Percentiles rank a stretch among this genome's conserved stretches.
These are phyloP conservation scores for Bibio marci DNA, from an alignment of 2,888 invertebrate species.

Conservation along the genomic window DNA sequence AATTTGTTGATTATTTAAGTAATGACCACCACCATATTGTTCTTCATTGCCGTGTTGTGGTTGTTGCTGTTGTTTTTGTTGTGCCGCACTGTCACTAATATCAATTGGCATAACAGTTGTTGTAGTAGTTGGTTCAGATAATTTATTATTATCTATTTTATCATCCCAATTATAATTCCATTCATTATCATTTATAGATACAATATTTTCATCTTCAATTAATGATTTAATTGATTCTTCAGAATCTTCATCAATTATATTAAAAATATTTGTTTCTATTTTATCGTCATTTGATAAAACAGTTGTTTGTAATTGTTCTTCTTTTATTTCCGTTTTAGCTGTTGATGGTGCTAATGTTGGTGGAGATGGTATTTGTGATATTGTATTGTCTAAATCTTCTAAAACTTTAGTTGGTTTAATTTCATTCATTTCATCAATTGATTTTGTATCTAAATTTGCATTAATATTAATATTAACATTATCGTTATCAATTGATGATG, in stretches of 20 bases:
- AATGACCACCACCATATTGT: neutral
- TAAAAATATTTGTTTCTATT: conserved; percentile 16
- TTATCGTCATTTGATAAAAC: conserved; percentile 10
- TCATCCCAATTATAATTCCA: too few species aligned
- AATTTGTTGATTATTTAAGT: conserved; percentile 4
- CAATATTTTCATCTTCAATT: too few species aligned
- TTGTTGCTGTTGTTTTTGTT: neutral
- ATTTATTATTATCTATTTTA: neutral
- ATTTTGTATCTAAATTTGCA: too few species aligned
- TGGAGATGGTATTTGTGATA: too few species aligned
- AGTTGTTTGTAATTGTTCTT: conserved; percentile 1
- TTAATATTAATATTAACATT: too few species aligned
- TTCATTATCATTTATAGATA: too few species aligned
- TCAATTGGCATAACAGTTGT: neutral
- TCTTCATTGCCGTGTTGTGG: neutral
- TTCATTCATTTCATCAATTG: too few species aligned
- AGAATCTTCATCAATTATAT: conserved; percentile 12
- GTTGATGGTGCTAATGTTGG: neutral
- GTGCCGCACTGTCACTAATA: neutral
- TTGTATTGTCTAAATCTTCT: too few species aligned
- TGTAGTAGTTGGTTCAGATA: neutral
- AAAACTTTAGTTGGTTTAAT: too few species aligned
- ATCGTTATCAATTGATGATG: too few species aligned
- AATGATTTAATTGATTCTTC: conserved; percentile 1
- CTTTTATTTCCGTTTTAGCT: conserved; percentile 5